A percentile compares a stretch with the other conserved stretches of the same genome.
These are phyloP conservation scores for Drosophila ananassae DNA, from an alignment of 1,140 invertebrate genomes.

Conservation along the genomic window DNA sequence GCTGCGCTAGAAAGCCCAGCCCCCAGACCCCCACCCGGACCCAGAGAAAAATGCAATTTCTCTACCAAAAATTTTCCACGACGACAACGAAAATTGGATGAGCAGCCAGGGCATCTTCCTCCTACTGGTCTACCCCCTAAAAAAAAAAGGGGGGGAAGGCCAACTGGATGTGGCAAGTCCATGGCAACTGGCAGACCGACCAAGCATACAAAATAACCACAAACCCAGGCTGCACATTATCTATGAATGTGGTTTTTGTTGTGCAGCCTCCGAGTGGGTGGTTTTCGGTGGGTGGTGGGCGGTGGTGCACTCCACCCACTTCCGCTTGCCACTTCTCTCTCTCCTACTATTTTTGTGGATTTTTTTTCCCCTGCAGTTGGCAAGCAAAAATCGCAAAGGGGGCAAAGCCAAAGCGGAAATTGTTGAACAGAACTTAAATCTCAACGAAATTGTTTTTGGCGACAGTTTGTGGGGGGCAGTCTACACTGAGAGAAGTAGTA, in stretches of 20 bases:
- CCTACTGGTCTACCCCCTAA: not conserved
- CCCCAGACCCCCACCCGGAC: not conserved
- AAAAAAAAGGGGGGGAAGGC: not conserved
- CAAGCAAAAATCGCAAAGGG: constrained; percentile 25
- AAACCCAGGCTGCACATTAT: constrained; percentile 79
- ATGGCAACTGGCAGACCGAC: constrained; percentile 71
- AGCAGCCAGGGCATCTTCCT: constrained; percentile 32
- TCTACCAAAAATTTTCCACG: constrained; percentile 69
- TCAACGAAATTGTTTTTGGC: constrained; percentile 80
- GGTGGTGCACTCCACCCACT: constrained; percentile 7
- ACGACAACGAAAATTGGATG: constrained; percentile 79
- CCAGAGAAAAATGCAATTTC: constrained; percentile 71
- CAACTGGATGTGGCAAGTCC: constrained; percentile 22
- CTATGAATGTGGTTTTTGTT: constrained; percentile 74
- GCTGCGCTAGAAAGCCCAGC: constrained; percentile 16
- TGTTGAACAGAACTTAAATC: constrained; percentile 80
- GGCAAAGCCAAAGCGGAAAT: constrained; percentile 62
- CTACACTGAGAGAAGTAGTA: not conserved
- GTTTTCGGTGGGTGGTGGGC: not conserved
- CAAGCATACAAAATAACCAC: constrained; percentile 79
- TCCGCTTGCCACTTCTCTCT: not conserved
- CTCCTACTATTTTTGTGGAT: not conserved
- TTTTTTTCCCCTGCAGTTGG: constrained; percentile 13
- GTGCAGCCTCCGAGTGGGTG: constrained; percentile 19
- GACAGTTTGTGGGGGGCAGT: constrained; percentile 64